phyloP scores from a whole-genome alignment of 2,797 vertebrate genomes.

The Tangara arthus region DNA sequence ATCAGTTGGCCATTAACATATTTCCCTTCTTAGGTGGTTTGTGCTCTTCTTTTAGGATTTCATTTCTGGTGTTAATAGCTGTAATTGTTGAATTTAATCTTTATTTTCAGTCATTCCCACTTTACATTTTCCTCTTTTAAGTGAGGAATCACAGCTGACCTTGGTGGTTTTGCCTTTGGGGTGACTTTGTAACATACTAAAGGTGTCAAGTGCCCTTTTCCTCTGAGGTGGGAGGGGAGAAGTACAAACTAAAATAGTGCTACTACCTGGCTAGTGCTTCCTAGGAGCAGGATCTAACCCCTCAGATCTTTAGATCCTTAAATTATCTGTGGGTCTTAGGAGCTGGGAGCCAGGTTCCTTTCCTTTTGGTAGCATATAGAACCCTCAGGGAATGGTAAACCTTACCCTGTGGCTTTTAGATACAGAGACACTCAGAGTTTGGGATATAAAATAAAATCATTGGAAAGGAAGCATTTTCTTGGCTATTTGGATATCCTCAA shows the following conservation, averaged over 20 bases:
- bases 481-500: neutral
- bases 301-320: neutral
- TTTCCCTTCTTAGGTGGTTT: constrained; percentile 58
- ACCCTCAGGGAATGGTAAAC: neutral
- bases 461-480: neutral
- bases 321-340: neutral
- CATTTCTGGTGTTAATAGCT: neutral
- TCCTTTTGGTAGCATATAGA: neutral
- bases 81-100: neutral
- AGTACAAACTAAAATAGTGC: accelerated
- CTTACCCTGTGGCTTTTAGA: neutral
- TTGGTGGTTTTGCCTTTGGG: neutral
- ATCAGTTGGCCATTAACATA: constrained; percentile 1
- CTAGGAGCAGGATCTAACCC: neutral
- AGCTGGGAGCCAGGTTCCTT: neutral
- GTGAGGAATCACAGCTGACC: neutral
- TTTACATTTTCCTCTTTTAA: neutral
- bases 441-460: neutral
- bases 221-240: neutral
- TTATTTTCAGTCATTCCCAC: neutral
- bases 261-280: neutral
- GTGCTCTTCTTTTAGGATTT: neutral
- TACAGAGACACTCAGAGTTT: neutral
- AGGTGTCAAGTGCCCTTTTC: neutral
- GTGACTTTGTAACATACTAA: neutral